These are phyloP conservation scores for Pelvicachromis taeniatus DNA, from an alignment of 2,113 vertebrate species.

Conservation along the genomic window DNA sequence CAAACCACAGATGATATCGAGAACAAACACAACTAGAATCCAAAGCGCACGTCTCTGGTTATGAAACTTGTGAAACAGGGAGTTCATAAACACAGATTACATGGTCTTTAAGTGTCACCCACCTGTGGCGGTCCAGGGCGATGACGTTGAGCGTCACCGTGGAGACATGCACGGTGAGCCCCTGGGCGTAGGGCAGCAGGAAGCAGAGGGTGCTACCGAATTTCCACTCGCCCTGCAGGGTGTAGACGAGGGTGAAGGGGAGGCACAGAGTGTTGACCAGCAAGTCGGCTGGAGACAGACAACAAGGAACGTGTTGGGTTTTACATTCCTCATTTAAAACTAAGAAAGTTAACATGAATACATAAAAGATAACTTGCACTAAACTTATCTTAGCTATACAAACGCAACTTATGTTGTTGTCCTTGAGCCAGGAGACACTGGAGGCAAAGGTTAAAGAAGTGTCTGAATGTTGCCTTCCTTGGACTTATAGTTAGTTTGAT, in stretches of 20 bases:
- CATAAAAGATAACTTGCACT: not conserved
- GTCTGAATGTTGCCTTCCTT: not conserved
- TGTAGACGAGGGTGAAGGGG: constrained; percentile 93
- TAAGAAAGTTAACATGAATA: not conserved
- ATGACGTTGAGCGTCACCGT: constrained; percentile 93
- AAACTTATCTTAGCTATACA: not conserved
- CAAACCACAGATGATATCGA: not conserved
- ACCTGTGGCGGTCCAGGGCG: constrained; percentile 89
- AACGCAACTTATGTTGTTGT: not conserved
- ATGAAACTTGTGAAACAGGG: not conserved
- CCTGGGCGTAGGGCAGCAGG: constrained; percentile 90
- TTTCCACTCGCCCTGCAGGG: constrained; percentile 88
- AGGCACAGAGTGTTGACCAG: constrained; percentile 91
- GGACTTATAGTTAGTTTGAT: not conserved
- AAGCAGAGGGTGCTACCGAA: constrained; percentile 88
- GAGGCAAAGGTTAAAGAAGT: not conserved
- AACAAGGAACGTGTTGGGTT: not conserved
- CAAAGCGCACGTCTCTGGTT: accelerated
- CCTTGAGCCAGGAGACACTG: accelerated
- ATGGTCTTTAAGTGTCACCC: constrained; percentile 6
- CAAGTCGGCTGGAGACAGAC: constrained; percentile 78
- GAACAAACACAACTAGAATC: not conserved
- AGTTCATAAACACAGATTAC: accelerated
- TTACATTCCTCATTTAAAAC: not conserved
- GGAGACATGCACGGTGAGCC: constrained; percentile 89